These are phyloP conservation scores for Fistularia commersonii DNA, from an alignment of 2,797 vertebrate genomes.

Conservation along the genomic window DNA sequence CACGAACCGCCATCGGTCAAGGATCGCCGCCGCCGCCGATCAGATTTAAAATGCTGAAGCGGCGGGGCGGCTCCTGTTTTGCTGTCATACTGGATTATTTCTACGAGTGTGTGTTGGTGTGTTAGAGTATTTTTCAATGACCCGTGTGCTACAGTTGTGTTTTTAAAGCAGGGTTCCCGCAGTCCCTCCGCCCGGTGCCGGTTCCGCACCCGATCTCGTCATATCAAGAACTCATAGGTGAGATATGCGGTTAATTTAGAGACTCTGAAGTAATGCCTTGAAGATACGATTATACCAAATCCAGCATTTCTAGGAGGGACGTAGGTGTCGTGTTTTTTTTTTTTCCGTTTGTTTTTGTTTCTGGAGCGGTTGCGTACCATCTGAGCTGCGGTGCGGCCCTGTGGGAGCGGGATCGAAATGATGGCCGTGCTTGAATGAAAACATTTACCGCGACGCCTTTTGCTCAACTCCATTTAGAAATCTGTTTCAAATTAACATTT, in stretches of 20 bases:
- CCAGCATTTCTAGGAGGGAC: slow-evolving; percentile 52
- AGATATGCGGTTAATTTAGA: slow-evolving; percentile 50
- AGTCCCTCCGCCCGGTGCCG: slow-evolving; percentile 53
- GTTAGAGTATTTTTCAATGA: slow-evolving; percentile 60
- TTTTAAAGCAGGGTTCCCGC: slow-evolving; percentile 41
- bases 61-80: slow-evolving; percentile 27
- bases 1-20: too few relatives aligned
- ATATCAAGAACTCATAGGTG: slow-evolving; percentile 52
- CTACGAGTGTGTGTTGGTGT: slow-evolving; percentile 47
- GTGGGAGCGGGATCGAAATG: too few relatives aligned
- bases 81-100: slow-evolving; percentile 35
- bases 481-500: not conserved
- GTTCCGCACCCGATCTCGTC: slow-evolving; percentile 45
- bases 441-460: slow-evolving; percentile 13
- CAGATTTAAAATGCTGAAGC: slow-evolving; percentile 13
- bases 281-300: slow-evolving; percentile 54
- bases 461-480: slow-evolving; percentile 4
- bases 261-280: slow-evolving; percentile 52
- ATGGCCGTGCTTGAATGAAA: slow-evolving; percentile 53
- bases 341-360: too few relatives aligned
- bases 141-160: slow-evolving; percentile 50
- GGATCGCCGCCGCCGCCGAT: too few relatives aligned
- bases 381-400: not conserved
- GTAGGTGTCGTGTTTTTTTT: slow-evolving; percentile 23
- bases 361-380: too few relatives aligned